Percentiles rank a stretch among this genome's conserved stretches.
phyloP scores from a whole-genome alignment of 1,140 invertebrate genomes.

The Lanistes nyassanus region DNA sequence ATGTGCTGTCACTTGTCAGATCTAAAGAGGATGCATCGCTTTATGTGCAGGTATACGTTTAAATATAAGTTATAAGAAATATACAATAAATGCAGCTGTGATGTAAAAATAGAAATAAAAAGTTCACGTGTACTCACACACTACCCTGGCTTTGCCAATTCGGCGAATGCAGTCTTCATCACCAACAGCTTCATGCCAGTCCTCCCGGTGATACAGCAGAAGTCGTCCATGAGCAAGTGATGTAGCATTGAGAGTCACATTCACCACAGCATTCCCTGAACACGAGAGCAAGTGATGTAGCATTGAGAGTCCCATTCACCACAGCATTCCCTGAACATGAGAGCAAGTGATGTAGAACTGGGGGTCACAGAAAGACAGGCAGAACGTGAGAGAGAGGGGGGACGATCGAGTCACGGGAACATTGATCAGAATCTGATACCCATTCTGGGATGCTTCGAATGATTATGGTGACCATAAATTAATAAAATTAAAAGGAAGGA shows the following conservation, averaged over 20 bases:
- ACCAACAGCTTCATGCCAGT: slow-evolving; percentile 55
- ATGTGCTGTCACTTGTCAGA: no score
- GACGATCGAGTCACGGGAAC: no score
- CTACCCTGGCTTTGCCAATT: slow-evolving; percentile 60
- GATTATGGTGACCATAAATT: no score
- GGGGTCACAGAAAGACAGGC: no score
- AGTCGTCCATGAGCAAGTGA: slow-evolving; percentile 36
- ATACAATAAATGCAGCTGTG: neutral
- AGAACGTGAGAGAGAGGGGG: no score
- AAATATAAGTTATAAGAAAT: neutral
- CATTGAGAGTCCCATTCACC: neutral
- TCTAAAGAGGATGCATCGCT: no score
- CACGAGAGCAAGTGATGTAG: neutral
- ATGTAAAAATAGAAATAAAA: neutral
- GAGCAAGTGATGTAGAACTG: neutral
- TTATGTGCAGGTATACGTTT: no score
- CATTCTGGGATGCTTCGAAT: no score
- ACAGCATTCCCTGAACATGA: slow-evolving; percentile 5
- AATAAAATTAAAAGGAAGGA: no score
- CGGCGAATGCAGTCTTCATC: slow-evolving; percentile 65
- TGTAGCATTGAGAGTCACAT: slow-evolving; percentile 48
- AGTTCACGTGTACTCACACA: slow-evolving; percentile 33
- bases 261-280: slow-evolving; percentile 53
- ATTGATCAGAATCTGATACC: no score
- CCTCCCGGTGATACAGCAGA: slow-evolving; percentile 53